Conservation (phyloP, 2,113 vertebrate genomes). For the Syngnathus floridae region DNA sequence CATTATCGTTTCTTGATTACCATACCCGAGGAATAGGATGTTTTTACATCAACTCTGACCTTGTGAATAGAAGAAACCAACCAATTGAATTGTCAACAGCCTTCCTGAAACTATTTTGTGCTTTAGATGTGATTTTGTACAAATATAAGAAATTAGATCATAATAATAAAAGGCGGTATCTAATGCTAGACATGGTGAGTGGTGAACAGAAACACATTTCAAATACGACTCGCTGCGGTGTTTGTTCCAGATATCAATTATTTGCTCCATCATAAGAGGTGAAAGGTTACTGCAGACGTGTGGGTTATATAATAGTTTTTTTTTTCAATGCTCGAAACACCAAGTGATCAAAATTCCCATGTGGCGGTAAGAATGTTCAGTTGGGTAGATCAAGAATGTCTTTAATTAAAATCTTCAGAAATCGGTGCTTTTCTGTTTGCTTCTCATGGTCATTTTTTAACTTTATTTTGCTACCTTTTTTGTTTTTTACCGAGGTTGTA, state of each 20-base stretch:
- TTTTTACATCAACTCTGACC: neutral
- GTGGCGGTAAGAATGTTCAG: neutral
- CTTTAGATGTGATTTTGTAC: neutral
- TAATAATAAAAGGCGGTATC: no score
- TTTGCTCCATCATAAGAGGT: neutral
- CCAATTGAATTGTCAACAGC: neutral
- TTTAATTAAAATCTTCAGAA: neutral
- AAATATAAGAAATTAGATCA: neutral
- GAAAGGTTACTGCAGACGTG: neutral
- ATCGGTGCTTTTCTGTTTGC: no score
- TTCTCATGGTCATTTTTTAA: no score
- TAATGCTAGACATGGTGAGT: no score
- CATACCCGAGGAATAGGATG: neutral
- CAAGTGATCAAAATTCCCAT: neutral
- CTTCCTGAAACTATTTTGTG: neutral
- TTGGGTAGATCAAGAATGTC: neutral
- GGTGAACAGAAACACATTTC: neutral
- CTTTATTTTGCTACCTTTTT: neutral
- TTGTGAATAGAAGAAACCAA: neutral
- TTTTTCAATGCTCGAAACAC: neutral
- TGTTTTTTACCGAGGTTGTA: constrained; percentile 8
- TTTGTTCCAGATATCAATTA: neutral
- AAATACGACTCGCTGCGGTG: neutral
- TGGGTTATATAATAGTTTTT: neutral
- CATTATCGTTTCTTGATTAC: neutral